These are phyloP conservation scores for Girardia tigrina DNA, from an alignment of 2,888 invertebrate species.

Conservation along the genomic window DNA sequence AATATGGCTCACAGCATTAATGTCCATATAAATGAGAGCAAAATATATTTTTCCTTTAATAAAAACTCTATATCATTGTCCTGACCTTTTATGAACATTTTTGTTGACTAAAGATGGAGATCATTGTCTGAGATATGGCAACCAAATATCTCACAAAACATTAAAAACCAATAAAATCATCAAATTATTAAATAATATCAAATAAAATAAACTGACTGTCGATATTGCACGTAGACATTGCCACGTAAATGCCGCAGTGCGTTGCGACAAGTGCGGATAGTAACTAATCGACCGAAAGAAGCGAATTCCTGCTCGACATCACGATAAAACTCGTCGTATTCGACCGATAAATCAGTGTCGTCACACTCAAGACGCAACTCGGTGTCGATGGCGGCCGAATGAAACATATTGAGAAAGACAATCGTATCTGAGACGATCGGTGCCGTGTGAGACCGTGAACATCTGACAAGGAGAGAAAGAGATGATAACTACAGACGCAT, in stretches of 20 bases:
- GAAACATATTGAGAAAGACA: not conserved
- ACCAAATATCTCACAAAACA: too few relatives aligned
- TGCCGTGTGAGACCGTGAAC: not conserved
- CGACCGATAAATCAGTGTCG: conserved; percentile 2
- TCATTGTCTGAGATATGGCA: too few relatives aligned
- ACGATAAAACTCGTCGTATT: conserved; percentile 20
- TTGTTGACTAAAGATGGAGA: too few relatives aligned
- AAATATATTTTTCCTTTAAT: too few relatives aligned
- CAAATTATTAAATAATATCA: too few relatives aligned
- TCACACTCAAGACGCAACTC: conserved; percentile 9
- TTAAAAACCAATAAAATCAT: too few relatives aligned
- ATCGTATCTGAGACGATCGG: not conserved
- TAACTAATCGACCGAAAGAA: conserved; percentile 15
- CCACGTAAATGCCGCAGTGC: conserved; percentile 26
- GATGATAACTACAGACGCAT: too few relatives aligned
- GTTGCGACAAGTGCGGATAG: conserved; percentile 31
- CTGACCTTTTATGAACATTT: too few relatives aligned
- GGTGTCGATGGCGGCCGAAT: not conserved
- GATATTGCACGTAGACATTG: conserved; percentile 31
- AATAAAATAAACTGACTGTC: not conserved
- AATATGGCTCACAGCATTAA: too few relatives aligned
- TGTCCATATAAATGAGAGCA: too few relatives aligned
- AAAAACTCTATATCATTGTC: too few relatives aligned
- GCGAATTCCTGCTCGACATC: conserved; percentile 8
- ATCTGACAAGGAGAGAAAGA: too few relatives aligned